Base-by-base conservation (phyloP, 2,888 invertebrate genomes). In the Argyra leucocephala region DNA sequence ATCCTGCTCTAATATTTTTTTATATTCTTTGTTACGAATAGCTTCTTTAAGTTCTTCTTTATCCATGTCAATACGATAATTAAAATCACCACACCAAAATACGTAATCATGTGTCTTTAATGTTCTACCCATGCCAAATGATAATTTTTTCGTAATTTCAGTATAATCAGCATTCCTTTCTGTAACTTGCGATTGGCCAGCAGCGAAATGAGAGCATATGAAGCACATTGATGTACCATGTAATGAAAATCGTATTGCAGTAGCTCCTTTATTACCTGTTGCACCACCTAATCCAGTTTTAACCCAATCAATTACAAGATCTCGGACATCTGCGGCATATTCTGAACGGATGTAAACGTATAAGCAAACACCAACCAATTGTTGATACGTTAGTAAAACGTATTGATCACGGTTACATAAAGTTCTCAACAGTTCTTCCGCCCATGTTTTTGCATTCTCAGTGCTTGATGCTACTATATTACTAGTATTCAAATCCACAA, bases 1-100 rank as follows among this genome's bases (percentile, higher is more conserved):
- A 82, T 99, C 99, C 75, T 87, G 84, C 71, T 90, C 88, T 57
- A 94, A 81, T 66, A 98, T 85, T 63, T 88, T 82, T 75, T 93
- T 88, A 68, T 90, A 86, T 57, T 77, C 74, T 0, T 73, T 75
- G 61, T 72, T 74, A 66, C 86, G 85, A 1, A 96, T 86, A 68
- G 92, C 82, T 67, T 91, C 88, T 74, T 94, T 93, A 68, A 96
- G 89, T 76, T 95, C 93, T 7, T 96, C 96, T 75, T 93, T 94
- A 70, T 93, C 90, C 85, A 98, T 87, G 77, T 98, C 96, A 66
- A 99, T 89, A 66, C 99, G 87, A 76, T 99, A 99, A 79, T 99
- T 99, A 78, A 99, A 99, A 81, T 99, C 99, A 0, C 99, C 99
- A 78, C 97, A 95, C 98, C 98, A 99, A 80, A 99, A 97, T 1